Evolutionary conservation across 2,888 invertebrate species (phyloP).

Genomic region (Ennomos erosarius): DNA sequence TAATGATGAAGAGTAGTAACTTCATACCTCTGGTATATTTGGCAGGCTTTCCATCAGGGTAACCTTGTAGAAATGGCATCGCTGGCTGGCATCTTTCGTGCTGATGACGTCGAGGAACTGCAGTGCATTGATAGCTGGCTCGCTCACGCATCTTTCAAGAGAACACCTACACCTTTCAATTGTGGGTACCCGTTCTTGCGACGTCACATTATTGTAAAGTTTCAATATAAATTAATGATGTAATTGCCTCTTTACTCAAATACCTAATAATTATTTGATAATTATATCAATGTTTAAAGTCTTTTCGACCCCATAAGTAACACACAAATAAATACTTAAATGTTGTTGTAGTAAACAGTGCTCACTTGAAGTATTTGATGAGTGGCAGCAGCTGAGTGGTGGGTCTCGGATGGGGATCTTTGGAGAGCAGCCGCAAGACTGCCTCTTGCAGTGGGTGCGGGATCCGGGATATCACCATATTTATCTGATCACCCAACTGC

Average conservation of each 20-base stretch:
- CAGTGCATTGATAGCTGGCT: constrained; percentile 95
- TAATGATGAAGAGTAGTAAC: background rate
- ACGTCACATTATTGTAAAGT: no score
- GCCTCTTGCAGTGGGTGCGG: constrained; percentile 96
- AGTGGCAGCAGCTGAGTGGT: constrained; percentile 95
- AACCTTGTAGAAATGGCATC: constrained; percentile 94
- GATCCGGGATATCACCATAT: constrained; percentile 90
- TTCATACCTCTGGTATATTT: constrained; percentile 93
- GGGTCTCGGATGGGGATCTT: constrained; percentile 94
- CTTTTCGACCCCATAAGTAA: no score
- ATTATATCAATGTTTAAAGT: no score
- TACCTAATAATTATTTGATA: no score
- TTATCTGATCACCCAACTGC: constrained; percentile 94
- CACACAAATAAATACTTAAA: no score
- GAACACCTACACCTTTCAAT: constrained; percentile 8
- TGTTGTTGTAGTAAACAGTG: background rate
- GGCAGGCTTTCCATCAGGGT: constrained; percentile 95
- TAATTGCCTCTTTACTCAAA: no score
- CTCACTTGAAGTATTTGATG: constrained; percentile 95
- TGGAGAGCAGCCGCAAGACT: constrained; percentile 91
- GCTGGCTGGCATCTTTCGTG: constrained; percentile 95
- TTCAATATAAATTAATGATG: no score
- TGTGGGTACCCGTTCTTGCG: background rate
- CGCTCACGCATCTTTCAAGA: constrained; percentile 82
- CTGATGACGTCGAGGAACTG: constrained; percentile 97